A percentile compares a stretch with the other conserved stretches of the same genome.
Evolutionary conservation across 2,888 invertebrate species (phyloP).

Genomic region (Glaucopsyche alexis): DNA sequence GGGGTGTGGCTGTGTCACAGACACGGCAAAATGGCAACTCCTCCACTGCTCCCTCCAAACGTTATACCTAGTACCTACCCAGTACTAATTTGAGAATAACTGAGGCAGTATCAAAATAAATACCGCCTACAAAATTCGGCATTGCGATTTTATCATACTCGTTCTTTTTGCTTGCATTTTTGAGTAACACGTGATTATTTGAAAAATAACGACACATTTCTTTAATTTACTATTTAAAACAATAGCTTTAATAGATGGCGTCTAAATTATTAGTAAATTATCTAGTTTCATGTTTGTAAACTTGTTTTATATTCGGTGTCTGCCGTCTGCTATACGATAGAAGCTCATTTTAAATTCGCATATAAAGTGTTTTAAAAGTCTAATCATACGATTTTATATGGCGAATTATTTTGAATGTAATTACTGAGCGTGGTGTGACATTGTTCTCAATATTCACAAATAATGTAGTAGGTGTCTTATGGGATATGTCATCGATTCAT

Average conservation of each 20-base stretch:
- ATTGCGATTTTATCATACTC: not conserved
- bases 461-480: not conserved
- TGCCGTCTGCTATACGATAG: slow-evolving; percentile 16
- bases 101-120: not conserved
- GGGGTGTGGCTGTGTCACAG: not conserved
- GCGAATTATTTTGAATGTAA: slow-evolving; percentile 12
- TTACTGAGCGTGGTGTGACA: not conserved
- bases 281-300: not conserved
- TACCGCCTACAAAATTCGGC: not conserved
- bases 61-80: too few relatives aligned
- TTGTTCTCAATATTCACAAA: not conserved
- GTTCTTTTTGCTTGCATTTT: too few relatives aligned
- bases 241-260: too few relatives aligned
- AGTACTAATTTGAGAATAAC: not conserved
- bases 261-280: not conserved
- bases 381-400: slow-evolving; percentile 18
- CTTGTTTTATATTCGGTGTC: slow-evolving; percentile 18
- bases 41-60: not conserved
- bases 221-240: too few relatives aligned
- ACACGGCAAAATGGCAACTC: not conserved
- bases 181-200: too few relatives aligned
- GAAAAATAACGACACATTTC: too few relatives aligned
- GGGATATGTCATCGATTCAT: not conserved
- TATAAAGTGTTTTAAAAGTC: slow-evolving; percentile 18
- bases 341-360: slow-evolving; percentile 20